Evolutionary conservation across 2,888 invertebrate species (phyloP).

Genomic region (Octodonta nipae): DNA sequence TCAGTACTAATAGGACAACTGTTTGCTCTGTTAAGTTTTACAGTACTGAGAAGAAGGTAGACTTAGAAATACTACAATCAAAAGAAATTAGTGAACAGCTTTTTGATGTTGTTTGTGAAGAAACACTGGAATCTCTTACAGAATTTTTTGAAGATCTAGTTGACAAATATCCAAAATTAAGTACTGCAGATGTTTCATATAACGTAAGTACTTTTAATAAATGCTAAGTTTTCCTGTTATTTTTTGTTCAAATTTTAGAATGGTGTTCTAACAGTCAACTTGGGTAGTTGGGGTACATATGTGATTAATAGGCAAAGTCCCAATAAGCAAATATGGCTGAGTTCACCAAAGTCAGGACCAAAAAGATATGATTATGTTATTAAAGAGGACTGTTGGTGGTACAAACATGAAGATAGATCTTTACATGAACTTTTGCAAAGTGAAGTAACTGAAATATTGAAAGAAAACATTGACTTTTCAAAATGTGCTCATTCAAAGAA

Average conservation of each 20-base stretch:
- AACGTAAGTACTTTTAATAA: constrained; percentile 45
- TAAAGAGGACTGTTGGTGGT: constrained; percentile 61
- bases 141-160: constrained; percentile 80
- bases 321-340: constrained; percentile 95
- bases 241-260: constrained; percentile 44
- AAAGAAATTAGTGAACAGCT: constrained; percentile 18
- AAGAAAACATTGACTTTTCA: constrained; percentile 45
- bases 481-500: constrained; percentile 37
- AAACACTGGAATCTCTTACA: constrained; percentile 74
- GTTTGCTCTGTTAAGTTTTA: neutral
- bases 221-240: neutral
- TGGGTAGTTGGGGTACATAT: constrained; percentile 75
- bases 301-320: constrained; percentile 96
- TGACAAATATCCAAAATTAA: constrained; percentile 49
- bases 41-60: neutral
- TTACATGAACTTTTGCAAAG: constrained; percentile 67
- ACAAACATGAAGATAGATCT: constrained; percentile 69
- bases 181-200: constrained; percentile 66
- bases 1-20: no score
- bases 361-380: constrained; percentile 73
- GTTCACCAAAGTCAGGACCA: constrained; percentile 84
- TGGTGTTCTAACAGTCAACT: constrained; percentile 75
- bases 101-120: constrained; percentile 69
- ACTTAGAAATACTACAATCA: no score
- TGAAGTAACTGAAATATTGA: constrained; percentile 63